These are phyloP conservation scores for Eriocheir sinensis DNA, from an alignment of 1,140 invertebrate genomes.

Conservation along the genomic window DNA sequence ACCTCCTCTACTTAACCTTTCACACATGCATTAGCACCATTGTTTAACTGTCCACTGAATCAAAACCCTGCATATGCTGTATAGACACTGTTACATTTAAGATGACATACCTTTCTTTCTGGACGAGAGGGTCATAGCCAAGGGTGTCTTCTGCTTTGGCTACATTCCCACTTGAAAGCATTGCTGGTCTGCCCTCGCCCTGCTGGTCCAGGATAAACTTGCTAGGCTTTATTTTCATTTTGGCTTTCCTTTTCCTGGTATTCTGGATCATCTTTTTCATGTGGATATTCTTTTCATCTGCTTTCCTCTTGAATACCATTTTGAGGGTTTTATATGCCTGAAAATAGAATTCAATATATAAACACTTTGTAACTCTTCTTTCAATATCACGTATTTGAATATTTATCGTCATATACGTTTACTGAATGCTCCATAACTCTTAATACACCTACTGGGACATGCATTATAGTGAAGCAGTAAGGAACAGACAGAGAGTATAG, in stretches of 20 bases:
- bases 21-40: neutral
- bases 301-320: neutral
- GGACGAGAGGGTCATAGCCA: neutral
- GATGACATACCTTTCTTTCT: neutral
- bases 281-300: neutral
- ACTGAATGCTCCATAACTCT: no score
- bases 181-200: neutral
- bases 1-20: neutral
- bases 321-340: no score
- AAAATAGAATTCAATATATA: neutral
- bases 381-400: neutral
- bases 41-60: neutral
- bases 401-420: no score
- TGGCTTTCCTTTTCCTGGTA: neutral
- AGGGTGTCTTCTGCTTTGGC: neutral
- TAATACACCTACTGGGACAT: no score
- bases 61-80: neutral
- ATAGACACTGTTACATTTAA: no score
- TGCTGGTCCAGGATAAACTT: neutral
- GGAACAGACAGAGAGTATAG: no score
- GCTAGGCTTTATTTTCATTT: neutral
- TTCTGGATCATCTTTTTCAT: neutral
- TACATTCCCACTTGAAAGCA: neutral
- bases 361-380: neutral
- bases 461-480: no score